Conservation (phyloP, 2,888 invertebrate genomes). For the Drosophila hamatofila region DNA sequence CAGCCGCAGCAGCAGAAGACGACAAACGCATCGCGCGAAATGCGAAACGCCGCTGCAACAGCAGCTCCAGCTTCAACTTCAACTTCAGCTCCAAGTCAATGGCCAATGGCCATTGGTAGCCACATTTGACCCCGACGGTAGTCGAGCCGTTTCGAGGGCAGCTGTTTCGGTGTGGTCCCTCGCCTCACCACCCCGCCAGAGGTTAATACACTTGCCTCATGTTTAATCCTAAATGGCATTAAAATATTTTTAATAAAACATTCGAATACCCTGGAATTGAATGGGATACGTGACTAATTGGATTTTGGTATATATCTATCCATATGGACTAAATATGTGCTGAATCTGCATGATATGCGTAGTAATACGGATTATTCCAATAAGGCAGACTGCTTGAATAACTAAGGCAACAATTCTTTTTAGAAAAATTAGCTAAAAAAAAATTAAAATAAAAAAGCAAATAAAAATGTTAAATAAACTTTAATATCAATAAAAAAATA, state of each 20-base stretch:
- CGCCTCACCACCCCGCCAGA: constrained; percentile 27
- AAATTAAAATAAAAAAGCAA: too few species aligned
- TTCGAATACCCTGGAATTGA: constrained; percentile 24
- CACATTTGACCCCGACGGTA: constrained; percentile 57
- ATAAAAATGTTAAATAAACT: too few species aligned
- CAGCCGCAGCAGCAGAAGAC: constrained; percentile 11
- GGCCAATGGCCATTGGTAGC: constrained; percentile 39
- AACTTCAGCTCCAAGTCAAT: constrained; percentile 33
- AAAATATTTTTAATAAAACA: constrained; percentile 80
- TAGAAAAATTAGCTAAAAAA: too few species aligned
- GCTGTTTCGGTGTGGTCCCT: constrained; percentile 57
- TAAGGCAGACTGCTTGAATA: too few species aligned
- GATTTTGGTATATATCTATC: neutral
- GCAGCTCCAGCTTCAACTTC: constrained; percentile 4
- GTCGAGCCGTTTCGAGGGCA: constrained; percentile 35
- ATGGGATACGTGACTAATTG: too few species aligned
- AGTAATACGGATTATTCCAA: too few species aligned
- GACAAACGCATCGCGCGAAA: constrained; percentile 62
- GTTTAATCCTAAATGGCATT: constrained; percentile 78
- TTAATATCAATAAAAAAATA: too few species aligned
- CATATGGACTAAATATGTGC: too few species aligned
- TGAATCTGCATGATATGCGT: too few species aligned
- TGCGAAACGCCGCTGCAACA: constrained; percentile 65
- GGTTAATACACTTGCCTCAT: constrained; percentile 76
- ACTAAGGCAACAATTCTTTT: too few species aligned